Evolutionary conservation across 30 jellyfish, hydroid and myxozoan species (phyloP), one percentile per base, ranked within the genome.

Genomic region (Pelagia noctiluca): DNA sequence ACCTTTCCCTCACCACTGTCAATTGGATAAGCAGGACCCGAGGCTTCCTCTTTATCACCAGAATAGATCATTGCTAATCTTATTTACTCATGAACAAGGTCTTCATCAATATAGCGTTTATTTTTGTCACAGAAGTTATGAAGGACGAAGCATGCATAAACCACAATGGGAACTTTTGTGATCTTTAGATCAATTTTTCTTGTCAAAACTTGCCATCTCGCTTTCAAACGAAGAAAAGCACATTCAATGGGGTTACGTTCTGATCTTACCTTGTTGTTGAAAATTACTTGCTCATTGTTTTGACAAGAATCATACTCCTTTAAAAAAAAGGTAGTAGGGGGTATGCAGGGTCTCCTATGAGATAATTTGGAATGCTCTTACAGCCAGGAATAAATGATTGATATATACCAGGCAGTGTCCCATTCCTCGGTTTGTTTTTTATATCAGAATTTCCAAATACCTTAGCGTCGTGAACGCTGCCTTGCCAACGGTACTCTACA

Each of bases 401-500:
- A 54, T 53, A 54, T 24, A 71, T 77, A 35, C 32, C n/a, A n/a
- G n/a, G n/a, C n/a, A n/a, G n/a, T n/a, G n/a, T n/a, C n/a, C n/a
- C n/a, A n/a, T n/a, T n/a, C n/a, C n/a, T n/a, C n/a, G n/a, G n/a
- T 13, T 66, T 77, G 26, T 50, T 32, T 75, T 65, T 77, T 8
- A 75, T 79, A 5, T 35, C 19, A 38, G 91, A 85, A 65, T 85
- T 85, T 32, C 91, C 89, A 76, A 63, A 86, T 36, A 86, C 91
- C 50, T 75, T 76, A 16, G 90, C 84, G 68, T 86, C 91, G 77
- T 86, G 96, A 52, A 63, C 7, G 35, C 81, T 35, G 1, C 86
- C 91, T n/a, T 91, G 92, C 91, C 96, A 86, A 11, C 82, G 73
- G 33, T 91, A 86, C 46, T 86, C 91, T 33, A 82, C 93, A 50